These are phyloP conservation scores for Rambutsinella grinnellia DNA, from an alignment of 2,888 invertebrate species.

Conservation along the genomic window DNA sequence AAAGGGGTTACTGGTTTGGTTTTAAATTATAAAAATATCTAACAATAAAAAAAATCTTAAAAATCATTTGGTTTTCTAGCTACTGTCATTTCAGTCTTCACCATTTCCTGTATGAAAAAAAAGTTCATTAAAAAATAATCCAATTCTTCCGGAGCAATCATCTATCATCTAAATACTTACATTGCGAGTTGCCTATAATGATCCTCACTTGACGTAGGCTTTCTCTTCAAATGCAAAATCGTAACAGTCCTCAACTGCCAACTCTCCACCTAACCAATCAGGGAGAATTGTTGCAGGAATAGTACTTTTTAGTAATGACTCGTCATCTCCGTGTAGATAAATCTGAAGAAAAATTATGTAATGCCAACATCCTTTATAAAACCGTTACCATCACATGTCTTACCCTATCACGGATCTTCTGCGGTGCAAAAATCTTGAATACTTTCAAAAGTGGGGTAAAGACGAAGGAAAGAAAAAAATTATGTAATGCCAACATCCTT, in stretches of 20 bases:
- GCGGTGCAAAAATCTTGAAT: slow-evolving; percentile 44
- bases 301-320: slow-evolving; percentile 2
- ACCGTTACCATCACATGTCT: too few species aligned
- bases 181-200: slow-evolving; percentile 31
- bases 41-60: too few species aligned
- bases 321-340: slow-evolving; percentile 37
- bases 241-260: slow-evolving; percentile 23
- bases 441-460: slow-evolving; percentile 41
- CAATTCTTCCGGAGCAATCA: neutral
- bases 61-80: too few species aligned
- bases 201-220: slow-evolving; percentile 17
- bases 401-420: slow-evolving; percentile 50
- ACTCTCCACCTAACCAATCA: slow-evolving; percentile 31
- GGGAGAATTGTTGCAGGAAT: slow-evolving; percentile 39
- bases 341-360: slow-evolving; percentile 15
- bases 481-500: too few species aligned
- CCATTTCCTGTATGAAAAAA: slow-evolving; percentile 31
- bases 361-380: too few species aligned
- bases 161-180: slow-evolving; percentile 18
- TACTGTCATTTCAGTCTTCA: slow-evolving; percentile 27
- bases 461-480: too few species aligned
- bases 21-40: too few species aligned
- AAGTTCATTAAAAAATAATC: slow-evolving; percentile 2
- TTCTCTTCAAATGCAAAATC: slow-evolving; percentile 32
- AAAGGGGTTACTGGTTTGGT: too few species aligned